phyloP scores from a whole-genome alignment of 2,113 vertebrate species.

The Mus spicilegus region DNA sequence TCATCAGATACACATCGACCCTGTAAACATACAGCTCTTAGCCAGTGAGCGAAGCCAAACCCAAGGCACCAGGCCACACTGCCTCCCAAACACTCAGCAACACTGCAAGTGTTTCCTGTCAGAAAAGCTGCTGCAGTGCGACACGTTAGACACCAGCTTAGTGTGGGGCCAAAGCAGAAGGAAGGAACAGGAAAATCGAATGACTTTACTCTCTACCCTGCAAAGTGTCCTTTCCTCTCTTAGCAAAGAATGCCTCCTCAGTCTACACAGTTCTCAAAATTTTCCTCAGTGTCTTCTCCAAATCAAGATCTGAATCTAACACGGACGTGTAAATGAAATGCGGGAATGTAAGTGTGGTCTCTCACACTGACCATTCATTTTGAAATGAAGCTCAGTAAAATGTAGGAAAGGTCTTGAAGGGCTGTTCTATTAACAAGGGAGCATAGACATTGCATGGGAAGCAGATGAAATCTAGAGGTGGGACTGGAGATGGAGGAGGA shows the following conservation, averaged over 20 bases:
- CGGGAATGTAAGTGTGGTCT: background rate
- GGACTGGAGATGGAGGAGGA: no score
- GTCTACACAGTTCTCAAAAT: background rate
- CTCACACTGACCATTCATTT: background rate
- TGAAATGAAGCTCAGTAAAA: background rate
- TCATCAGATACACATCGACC: slow-evolving; percentile 35
- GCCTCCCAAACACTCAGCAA: background rate
- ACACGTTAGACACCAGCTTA: background rate
- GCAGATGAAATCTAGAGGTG: background rate
- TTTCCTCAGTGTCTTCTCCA: background rate
- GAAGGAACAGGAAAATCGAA: background rate
- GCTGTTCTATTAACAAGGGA: background rate
- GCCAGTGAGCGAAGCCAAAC: background rate
- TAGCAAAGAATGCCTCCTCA: background rate
- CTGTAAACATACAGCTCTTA: background rate
- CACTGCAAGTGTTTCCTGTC: background rate
- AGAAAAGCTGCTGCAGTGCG: background rate
- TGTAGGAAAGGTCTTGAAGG: background rate
- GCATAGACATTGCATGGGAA: no score
- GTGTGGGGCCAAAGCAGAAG: background rate
- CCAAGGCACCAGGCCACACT: background rate
- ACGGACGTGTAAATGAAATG: background rate
- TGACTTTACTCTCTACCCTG: background rate
- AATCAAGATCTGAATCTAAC: background rate
- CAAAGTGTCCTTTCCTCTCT: background rate